Evolutionary conservation across 23 tunicate genomes (phyloP).

Genomic region (Aplidium turbinatum): DNA sequence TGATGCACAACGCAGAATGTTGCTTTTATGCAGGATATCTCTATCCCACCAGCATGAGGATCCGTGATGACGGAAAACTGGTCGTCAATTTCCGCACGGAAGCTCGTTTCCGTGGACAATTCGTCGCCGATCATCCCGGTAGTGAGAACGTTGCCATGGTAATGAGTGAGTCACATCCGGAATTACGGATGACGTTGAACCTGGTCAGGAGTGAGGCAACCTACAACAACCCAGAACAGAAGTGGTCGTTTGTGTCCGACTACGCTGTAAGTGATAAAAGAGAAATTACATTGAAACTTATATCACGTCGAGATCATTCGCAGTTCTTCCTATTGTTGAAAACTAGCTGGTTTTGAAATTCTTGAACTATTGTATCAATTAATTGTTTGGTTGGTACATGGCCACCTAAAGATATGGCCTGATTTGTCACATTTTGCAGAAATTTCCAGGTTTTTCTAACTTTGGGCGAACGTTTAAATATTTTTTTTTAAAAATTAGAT

Average conservation of each 20-base stretch:
- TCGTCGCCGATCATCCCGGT: conserved; percentile 83
- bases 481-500: too few relatives aligned
- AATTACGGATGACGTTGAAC: conserved; percentile 66
- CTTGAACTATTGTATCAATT: too few relatives aligned
- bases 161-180: conserved; percentile 83
- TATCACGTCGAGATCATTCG: too few relatives aligned
- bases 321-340: too few relatives aligned
- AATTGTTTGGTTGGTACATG: too few relatives aligned
- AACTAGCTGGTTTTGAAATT: too few relatives aligned
- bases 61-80: conserved; percentile 88
- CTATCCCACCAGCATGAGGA: conserved; percentile 96
- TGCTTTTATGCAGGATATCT: conserved; percentile 52
- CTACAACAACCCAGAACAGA: conserved; percentile 90
- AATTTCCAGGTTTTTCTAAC: too few relatives aligned
- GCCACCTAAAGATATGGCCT: too few relatives aligned
- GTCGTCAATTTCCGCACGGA: conserved; percentile 96
- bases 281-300: too few relatives aligned
- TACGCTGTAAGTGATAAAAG: conserved; percentile 94
- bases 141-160: conserved; percentile 78
- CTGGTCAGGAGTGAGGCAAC: conserved; percentile 76
- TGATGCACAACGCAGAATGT: not conserved
- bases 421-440: too few relatives aligned
- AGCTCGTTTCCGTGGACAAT: conserved; percentile 92
- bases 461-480: too few relatives aligned
- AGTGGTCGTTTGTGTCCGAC: conserved; percentile 93